Evolutionary conservation across 2,888 invertebrate species (phyloP).

Genomic region (Drosophila ustulata): DNA sequence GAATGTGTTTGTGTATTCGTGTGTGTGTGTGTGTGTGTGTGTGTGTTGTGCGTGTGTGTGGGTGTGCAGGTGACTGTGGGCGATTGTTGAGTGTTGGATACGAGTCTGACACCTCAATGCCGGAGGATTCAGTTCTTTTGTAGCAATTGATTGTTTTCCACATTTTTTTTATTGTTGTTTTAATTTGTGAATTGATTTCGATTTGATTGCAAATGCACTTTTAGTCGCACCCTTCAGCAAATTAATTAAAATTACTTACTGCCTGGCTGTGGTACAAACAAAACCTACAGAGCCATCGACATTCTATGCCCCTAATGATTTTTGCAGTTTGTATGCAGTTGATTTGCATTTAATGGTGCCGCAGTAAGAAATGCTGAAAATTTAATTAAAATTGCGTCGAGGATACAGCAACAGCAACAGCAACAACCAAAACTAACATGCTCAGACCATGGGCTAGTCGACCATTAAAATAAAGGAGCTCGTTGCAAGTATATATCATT

Average conservation of each 20-base stretch:
- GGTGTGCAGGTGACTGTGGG: neutral
- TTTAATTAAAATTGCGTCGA: conserved; percentile 68
- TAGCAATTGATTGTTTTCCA: conserved; percentile 20
- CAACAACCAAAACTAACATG: conserved; percentile 15
- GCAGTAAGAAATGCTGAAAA: conserved; percentile 57
- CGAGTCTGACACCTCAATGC: conserved; percentile 34
- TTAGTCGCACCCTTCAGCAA: conserved; percentile 51
- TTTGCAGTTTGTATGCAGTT: conserved; percentile 36
- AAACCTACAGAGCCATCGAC: conserved; percentile 25
- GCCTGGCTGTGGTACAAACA: conserved; percentile 17
- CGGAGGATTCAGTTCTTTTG: conserved; percentile 1
- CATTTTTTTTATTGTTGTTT: conserved; percentile 20
- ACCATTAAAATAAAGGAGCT: conserved; percentile 22
- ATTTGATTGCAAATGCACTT: conserved; percentile 55
- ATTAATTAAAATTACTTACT: conserved; percentile 74
- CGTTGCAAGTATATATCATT: neutral
- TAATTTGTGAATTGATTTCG: conserved; percentile 37
- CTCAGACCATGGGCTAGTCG: conserved; percentile 19
- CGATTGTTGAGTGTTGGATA: neutral
- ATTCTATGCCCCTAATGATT: conserved; percentile 41
- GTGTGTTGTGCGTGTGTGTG: neutral
- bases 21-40: too few relatives aligned
- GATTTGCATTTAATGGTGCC: conserved; percentile 61
- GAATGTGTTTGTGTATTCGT: too few relatives aligned
- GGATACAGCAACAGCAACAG: conserved; percentile 37